A percentile compares a stretch with the other conserved stretches of the same genome.
These are phyloP conservation scores for Drosophila limbata DNA, from an alignment of 2,888 invertebrate genomes.

Conservation along the genomic window DNA sequence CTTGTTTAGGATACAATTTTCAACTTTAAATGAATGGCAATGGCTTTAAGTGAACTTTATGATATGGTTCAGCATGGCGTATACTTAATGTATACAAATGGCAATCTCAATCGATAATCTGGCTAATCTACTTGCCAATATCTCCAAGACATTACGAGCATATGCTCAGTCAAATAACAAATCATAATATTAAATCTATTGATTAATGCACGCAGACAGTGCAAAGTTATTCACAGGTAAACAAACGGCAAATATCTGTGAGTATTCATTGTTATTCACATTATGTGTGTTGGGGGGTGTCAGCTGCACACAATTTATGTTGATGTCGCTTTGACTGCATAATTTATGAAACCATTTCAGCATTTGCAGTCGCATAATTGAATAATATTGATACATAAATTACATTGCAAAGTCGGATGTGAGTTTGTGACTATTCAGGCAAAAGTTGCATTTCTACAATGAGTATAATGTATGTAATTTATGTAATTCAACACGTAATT, in stretches of 20 bases:
- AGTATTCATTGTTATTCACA: constrained; percentile 14
- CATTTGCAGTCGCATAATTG: constrained; percentile 17
- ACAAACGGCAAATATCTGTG: constrained; percentile 15
- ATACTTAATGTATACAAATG: not conserved
- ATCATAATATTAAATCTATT: constrained; percentile 47
- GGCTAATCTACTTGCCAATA: not conserved
- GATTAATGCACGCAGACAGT: constrained; percentile 43
- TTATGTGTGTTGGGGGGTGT: constrained; percentile 13
- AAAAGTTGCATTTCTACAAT: constrained; percentile 6
- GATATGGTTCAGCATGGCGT: not conserved
- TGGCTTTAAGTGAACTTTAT: not conserved
- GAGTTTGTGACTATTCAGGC: constrained; percentile 11
- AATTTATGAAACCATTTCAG: constrained; percentile 38
- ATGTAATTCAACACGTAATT: constrained; percentile 1
- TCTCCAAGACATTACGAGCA: constrained; percentile 1
- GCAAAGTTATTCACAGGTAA: constrained; percentile 19
- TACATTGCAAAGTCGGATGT: constrained; percentile 39
- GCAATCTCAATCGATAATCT: constrained; percentile 1
- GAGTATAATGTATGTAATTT: not conserved
- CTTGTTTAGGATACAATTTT: not conserved
- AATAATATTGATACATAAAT: constrained; percentile 58
- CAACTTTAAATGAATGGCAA: constrained; percentile 1
- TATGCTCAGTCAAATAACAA: not conserved
- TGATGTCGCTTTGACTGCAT: constrained; percentile 27
- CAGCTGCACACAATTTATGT: constrained; percentile 40